phyloP scores from a whole-genome alignment of 1,140 invertebrate genomes.

The Diorhabda sublineata region DNA sequence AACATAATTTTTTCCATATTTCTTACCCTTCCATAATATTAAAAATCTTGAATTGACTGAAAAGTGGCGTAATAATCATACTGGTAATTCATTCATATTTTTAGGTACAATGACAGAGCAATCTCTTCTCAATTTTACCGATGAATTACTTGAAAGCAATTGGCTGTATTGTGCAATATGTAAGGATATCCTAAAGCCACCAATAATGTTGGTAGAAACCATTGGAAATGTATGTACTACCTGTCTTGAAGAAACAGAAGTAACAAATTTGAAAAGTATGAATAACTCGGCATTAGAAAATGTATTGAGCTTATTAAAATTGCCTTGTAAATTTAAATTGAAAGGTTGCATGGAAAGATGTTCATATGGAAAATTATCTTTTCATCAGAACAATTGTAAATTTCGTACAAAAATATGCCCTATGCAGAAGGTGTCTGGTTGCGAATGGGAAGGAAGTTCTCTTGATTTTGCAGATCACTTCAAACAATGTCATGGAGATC shows the following conservation, averaged over 20 bases:
- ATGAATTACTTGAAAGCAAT: conserved; percentile 24
- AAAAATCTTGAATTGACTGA: too few relatives aligned
- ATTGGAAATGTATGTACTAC: conserved; percentile 24
- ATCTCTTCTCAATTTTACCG: conserved; percentile 13
- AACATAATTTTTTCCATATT: too few relatives aligned
- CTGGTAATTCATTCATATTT: not conserved
- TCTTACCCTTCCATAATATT: too few relatives aligned
- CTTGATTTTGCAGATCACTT: conserved; percentile 31
- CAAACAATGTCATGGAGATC: conserved; percentile 29
- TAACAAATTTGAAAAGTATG: conserved; percentile 20
- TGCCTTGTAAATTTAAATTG: conserved; percentile 26
- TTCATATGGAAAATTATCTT: conserved; percentile 20
- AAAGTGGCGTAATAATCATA: too few relatives aligned
- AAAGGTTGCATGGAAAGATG: conserved; percentile 29
- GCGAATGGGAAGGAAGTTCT: conserved; percentile 30
- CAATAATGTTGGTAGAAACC: conserved; percentile 29
- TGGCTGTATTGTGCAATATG: conserved; percentile 26
- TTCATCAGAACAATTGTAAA: conserved; percentile 32
- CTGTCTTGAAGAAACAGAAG: conserved; percentile 24
- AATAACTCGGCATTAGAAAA: conserved; percentile 26
- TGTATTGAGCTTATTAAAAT: conserved; percentile 19
- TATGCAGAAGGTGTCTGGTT: conserved; percentile 22
- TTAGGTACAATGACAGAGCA: not conserved
- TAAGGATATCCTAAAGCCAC: conserved; percentile 26
- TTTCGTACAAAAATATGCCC: conserved; percentile 29